Conservation (phyloP, 2,888 invertebrate species). For the Scrobipalpa atriplicella region DNA sequence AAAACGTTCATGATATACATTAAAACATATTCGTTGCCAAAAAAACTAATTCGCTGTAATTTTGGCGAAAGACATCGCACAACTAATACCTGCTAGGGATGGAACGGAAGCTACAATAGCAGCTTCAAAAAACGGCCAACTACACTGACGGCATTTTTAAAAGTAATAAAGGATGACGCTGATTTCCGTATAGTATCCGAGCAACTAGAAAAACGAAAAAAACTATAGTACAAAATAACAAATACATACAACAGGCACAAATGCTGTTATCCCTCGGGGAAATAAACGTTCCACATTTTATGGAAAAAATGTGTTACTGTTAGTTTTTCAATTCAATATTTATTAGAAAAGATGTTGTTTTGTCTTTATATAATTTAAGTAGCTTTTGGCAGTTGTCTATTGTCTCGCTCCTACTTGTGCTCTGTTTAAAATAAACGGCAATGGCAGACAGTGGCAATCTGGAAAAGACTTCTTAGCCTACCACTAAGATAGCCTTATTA, state of each 20-base stretch:
- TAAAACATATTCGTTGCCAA: slow-evolving; percentile 1
- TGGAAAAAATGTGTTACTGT: too few relatives aligned
- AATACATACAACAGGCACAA: neutral
- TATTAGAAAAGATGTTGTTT: too few relatives aligned
- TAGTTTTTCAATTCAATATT: too few relatives aligned
- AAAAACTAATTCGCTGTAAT: neutral
- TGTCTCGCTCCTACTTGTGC: too few relatives aligned
- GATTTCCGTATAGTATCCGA: neutral
- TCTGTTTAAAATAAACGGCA: too few relatives aligned
- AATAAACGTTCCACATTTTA: neutral
- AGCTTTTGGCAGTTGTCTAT: too few relatives aligned
- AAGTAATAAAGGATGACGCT: neutral
- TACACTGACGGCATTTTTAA: neutral
- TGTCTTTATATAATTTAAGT: too few relatives aligned
- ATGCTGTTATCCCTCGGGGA: neutral
- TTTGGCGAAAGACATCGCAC: slow-evolving; percentile 15
- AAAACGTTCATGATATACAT: neutral
- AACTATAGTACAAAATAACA: neutral
- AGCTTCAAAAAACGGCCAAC: slow-evolving; percentile 5
- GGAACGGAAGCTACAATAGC: neutral
- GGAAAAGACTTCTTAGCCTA: too few relatives aligned
- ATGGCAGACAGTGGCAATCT: too few relatives aligned
- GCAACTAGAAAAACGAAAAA: neutral
- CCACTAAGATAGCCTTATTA: too few relatives aligned
- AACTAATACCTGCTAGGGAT: slow-evolving; percentile 5